Evolutionary conservation across 2,888 invertebrate species (phyloP), one percentile per base, ranked within the genome.

Genomic region (Euproctis similis): DNA sequence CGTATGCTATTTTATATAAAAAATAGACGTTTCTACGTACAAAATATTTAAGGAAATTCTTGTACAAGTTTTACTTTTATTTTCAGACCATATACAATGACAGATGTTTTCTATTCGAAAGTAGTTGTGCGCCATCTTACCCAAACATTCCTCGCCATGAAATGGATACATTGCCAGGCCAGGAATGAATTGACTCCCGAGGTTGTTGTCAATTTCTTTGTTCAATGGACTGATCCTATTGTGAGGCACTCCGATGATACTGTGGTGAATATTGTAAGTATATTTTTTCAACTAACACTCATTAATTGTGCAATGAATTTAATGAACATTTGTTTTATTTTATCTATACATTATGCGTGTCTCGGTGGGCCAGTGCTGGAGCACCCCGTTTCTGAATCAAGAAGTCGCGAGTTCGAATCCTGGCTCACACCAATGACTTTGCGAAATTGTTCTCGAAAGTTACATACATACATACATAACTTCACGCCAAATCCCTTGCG

Each of bases 221-320:
- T 68, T 2, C 76, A 80, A 32, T 80, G 77, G 78, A 38, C 66
- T 19, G 70, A 77, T 41, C 59, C 67, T 12, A 38, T 44, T 1
- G 49, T 49, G 11, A 45, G 67, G 26, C 59, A 73, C 32, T 37
- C 44, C 3, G 62, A 72, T 29, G 58, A 66, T 12, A 48, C 58
- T 18, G 46, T 70, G 21, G 36, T 48, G 17, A 26, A 46, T 12
- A 49, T 42, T 48, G 77, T 74, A 41, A 50, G 57, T 45, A n/a
- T n/a, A n/a, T n/a, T n/a, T n/a, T n/a, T n/a, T n/a, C n/a, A n/a
- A n/a, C n/a, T n/a, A n/a, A n/a, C n/a, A n/a, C n/a, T n/a, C n/a
- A n/a, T n/a, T n/a, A n/a, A n/a, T n/a, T n/a, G n/a, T n/a, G n/a
- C n/a, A n/a, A n/a, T n/a, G n/a, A n/a, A n/a, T n/a, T n/a, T n/a